Base-by-base conservation (phyloP, 1,140 invertebrate genomes). In the Pogonomyrmex barbatus region DNA sequence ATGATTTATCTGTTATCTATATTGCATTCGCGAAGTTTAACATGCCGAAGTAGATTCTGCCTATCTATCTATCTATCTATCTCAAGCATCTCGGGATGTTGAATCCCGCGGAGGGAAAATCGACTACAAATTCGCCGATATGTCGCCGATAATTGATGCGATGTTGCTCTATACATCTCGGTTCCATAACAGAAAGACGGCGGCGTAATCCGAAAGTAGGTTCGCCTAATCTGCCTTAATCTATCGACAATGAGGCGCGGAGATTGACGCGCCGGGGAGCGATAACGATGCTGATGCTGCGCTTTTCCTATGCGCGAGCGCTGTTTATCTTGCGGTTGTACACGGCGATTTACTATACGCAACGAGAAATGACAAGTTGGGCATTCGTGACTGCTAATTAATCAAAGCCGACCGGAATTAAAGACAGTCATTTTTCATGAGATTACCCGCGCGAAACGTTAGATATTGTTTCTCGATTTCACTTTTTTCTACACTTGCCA, bases 231-330 rank as follows among this genome's bases (percentile, higher is more conserved):
- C 79, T 83, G 54, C 68, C 68, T 83, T 83, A 83, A 83, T 83
- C 79, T 83, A 83, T 83, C 79, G 79, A 75, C 79, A 83, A 83
- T 83, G 79, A 83, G 68, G 68, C 79, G 79, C 79, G 68, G 68
- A 83, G 79, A 83, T 83, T 83, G 79, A 83, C 79, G 68, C 68
- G 79, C 42, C 79, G 54, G 12, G 54, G 42, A 73, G 54, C 79
- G 79, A 75, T 83, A 83, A 83, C 79, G 79, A 75, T 60, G 79
- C 79, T 83, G 79, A 83, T 83, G 79, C 68, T 83, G 79, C 79
- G 65, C 68, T 83, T 83, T 83, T 83, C 77, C 79, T 60, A 73
- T 73, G 30, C 45, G 54, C 68, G 52, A 58, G 3, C 67, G 52
- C 47, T 68, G 77, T 81, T 81, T 81, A 81, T 68, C 65, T 68